Percentiles rank a stretch among this genome's conserved stretches.
Evolutionary conservation across 2,113 vertebrate species (phyloP).

Genomic region (Neolamprologus hecqui): DNA sequence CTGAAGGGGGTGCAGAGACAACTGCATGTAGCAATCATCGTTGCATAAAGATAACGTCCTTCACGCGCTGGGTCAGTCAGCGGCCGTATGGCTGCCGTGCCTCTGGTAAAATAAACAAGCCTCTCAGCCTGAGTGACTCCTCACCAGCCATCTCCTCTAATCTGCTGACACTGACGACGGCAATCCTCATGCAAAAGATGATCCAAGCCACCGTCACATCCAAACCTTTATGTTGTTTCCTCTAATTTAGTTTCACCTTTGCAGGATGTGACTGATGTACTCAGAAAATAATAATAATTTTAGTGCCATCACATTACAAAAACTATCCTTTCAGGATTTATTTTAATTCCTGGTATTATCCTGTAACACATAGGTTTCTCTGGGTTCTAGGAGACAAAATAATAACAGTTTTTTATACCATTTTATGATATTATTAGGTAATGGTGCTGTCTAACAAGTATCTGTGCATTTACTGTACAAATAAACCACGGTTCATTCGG

Average conservation of each 20-base stretch:
- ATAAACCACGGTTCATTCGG: not conserved
- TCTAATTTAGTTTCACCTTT: not conserved
- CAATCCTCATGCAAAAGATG: not conserved
- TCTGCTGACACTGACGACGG: slow-evolving; percentile 16
- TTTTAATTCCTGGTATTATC: not conserved
- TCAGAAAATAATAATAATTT: not conserved
- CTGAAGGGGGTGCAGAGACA: not conserved
- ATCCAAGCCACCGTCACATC: not conserved
- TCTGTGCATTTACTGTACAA: not conserved
- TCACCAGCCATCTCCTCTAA: slow-evolving; percentile 18
- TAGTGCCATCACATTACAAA: not conserved
- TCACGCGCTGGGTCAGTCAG: slow-evolving; percentile 36
- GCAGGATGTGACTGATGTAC: not conserved
- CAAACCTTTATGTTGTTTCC: not conserved
- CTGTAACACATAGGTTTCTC: not conserved
- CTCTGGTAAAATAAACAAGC: slow-evolving; percentile 36
- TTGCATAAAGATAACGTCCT: slow-evolving; percentile 52
- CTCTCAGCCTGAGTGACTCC: slow-evolving; percentile 2
- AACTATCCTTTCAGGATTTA: not conserved
- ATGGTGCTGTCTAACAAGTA: not conserved
- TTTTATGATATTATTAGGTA: not conserved
- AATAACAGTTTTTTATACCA: not conserved
- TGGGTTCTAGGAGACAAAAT: not conserved
- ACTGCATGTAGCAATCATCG: not conserved
- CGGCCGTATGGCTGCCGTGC: slow-evolving; percentile 16